Evolutionary conservation across 2,113 vertebrate species (phyloP).

Genomic region (Notarius quadriscutis): DNA sequence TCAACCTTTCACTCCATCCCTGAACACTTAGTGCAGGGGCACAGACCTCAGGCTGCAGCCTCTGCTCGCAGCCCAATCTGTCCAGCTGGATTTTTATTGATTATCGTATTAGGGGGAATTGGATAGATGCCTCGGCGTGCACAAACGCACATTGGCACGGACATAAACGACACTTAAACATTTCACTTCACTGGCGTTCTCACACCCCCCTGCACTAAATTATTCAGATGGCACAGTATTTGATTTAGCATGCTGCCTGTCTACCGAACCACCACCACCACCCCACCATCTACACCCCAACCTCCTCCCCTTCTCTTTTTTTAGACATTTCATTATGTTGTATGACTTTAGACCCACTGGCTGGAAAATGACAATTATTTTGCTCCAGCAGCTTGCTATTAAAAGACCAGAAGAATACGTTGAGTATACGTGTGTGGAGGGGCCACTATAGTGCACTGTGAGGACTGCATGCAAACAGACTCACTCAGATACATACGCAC

Average conservation of each 20-base stretch:
- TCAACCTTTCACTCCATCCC: constrained; percentile 64
- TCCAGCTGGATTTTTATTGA: constrained; percentile 49
- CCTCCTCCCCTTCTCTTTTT: constrained; percentile 53
- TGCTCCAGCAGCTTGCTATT: constrained; percentile 80
- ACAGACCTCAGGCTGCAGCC: constrained; percentile 59
- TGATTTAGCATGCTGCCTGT: constrained; percentile 79
- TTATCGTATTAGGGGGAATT: constrained; percentile 62
- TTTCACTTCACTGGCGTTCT: constrained; percentile 69
- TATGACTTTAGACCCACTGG: constrained; percentile 81
- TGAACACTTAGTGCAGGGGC: constrained; percentile 59
- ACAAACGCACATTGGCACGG: constrained; percentile 73
- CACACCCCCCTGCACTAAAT: constrained; percentile 68
- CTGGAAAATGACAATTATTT: constrained; percentile 84
- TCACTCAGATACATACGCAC: constrained; percentile 41
- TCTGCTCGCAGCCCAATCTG: constrained; percentile 54
- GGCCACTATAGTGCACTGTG: constrained; percentile 55
- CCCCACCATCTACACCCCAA: background rate
- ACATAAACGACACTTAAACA: constrained; percentile 76
- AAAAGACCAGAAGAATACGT: constrained; percentile 73
- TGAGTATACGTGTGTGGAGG: constrained; percentile 62
- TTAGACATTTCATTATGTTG: constrained; percentile 82
- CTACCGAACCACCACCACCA: constrained; percentile 60
- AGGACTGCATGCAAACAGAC: constrained; percentile 37
- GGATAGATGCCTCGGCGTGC: constrained; percentile 65
- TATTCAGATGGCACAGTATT: constrained; percentile 80